These are phyloP conservation scores for Pollicipes pollicipes DNA, from an alignment of 1,140 invertebrate genomes.

Conservation along the genomic window DNA sequence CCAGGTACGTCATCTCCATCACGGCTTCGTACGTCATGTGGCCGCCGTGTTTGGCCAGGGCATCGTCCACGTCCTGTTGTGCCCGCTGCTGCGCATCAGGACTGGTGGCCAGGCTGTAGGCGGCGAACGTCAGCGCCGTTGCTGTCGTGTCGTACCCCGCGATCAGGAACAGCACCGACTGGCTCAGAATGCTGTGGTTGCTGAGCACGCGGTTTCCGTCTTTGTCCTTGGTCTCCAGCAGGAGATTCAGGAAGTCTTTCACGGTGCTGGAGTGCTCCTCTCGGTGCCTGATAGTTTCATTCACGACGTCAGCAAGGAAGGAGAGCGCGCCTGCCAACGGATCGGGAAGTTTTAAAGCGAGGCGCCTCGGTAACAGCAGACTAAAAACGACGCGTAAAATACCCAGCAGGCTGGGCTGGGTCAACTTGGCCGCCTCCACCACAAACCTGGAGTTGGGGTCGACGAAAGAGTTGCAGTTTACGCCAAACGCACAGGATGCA, in stretches of 20 bases:
- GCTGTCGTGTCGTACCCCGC: background rate
- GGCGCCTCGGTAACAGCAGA: background rate
- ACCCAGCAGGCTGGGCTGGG: background rate
- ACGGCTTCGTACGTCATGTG: background rate
- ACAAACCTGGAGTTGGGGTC: background rate
- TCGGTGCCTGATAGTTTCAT: too few relatives aligned
- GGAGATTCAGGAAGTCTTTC: too few relatives aligned
- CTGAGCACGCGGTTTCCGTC: too few relatives aligned
- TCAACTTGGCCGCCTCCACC: background rate
- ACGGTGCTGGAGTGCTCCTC: too few relatives aligned
- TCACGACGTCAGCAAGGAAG: too few relatives aligned
- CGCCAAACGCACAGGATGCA: too few relatives aligned
- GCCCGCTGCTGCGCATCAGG: too few relatives aligned
- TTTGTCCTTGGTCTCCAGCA: background rate
- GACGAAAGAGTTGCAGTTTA: background rate
- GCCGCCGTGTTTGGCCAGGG: background rate
- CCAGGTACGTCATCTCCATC: background rate
- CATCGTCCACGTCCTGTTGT: background rate
- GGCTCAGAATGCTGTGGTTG: background rate
- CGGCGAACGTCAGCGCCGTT: background rate
- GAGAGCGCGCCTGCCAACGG: too few relatives aligned
- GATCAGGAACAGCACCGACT: background rate
- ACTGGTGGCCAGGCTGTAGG: background rate
- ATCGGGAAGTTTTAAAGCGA: too few relatives aligned
- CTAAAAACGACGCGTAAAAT: background rate